phyloP scores from a whole-genome alignment of 2,797 vertebrate species.

The Aselliscus stoliczkanus region DNA sequence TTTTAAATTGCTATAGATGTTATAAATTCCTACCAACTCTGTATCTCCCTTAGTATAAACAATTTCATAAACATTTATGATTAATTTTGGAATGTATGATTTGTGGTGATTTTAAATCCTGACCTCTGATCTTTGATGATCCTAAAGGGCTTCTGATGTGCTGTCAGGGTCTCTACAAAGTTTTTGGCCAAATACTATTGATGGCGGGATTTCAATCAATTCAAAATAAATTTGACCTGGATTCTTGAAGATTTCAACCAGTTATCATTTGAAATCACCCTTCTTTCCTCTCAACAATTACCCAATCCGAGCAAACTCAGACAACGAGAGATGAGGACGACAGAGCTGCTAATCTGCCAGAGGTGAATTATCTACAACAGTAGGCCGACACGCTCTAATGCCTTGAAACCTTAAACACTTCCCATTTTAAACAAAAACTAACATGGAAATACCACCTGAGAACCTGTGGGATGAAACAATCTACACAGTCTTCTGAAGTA shows the following conservation, averaged over 20 bases:
- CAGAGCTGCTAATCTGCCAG: background rate
- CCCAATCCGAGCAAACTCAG: background rate
- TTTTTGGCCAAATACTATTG: background rate
- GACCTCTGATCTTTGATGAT: background rate
- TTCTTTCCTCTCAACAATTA: background rate
- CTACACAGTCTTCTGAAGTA: background rate
- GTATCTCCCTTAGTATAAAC: background rate
- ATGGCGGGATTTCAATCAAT: background rate
- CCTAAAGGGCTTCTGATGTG: background rate
- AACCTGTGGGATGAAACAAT: background rate
- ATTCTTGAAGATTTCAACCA: background rate
- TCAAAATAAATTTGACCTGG: background rate
- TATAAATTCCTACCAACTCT: background rate
- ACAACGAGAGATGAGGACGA: background rate
- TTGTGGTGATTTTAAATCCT: conserved; percentile 3
- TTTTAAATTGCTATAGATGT: background rate
- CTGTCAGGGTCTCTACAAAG: background rate
- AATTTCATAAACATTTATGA: background rate
- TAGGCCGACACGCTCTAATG: background rate
- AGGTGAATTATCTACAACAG: background rate
- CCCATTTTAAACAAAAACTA: background rate
- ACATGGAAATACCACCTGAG: background rate
- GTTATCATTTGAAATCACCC: background rate
- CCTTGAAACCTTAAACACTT: background rate
- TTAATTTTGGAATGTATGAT: background rate